Percentiles rank a stretch among this genome's conserved stretches.
These are phyloP conservation scores for Zosterops pallidus DNA, from an alignment of 2,113 vertebrate genomes.

Conservation along the genomic window DNA sequence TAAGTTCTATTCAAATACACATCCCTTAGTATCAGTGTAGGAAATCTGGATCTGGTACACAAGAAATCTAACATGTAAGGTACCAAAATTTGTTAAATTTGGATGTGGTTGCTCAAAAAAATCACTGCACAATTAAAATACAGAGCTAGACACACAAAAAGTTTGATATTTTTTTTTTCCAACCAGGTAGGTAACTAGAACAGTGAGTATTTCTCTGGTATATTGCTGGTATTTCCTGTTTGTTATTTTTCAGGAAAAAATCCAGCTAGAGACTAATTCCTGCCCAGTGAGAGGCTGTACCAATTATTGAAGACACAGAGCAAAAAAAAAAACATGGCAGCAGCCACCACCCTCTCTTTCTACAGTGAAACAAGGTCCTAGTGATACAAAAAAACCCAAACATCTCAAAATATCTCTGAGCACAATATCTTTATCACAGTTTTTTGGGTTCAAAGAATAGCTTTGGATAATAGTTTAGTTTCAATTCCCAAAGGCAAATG, in stretches of 20 bases:
- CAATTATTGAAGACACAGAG: neutral
- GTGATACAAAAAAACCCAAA: neutral
- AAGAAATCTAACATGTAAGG: neutral
- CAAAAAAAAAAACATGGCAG: neutral
- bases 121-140: neutral
- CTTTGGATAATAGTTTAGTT: neutral
- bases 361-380: neutral
- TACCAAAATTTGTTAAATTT: neutral
- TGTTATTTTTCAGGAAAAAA: neutral
- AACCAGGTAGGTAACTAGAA: neutral
- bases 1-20: neutral
- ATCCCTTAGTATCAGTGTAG: neutral
- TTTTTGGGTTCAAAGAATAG: neutral
- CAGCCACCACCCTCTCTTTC: neutral
- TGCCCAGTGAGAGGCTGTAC: neutral
- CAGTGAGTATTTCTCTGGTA: rapidly evolving
- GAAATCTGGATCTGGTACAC: neutral
- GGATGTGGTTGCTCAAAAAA: neutral
- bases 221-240: neutral
- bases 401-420: neutral
- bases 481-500: neutral
- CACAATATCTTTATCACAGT: neutral
- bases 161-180: neutral
- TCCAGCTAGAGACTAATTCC: neutral
- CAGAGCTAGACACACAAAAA: neutral